Evolutionary conservation across 2,113 vertebrate species (phyloP), one percentile per base, ranked within the genome.

Genomic region (Cryptomyrus ogoouensis): DNA sequence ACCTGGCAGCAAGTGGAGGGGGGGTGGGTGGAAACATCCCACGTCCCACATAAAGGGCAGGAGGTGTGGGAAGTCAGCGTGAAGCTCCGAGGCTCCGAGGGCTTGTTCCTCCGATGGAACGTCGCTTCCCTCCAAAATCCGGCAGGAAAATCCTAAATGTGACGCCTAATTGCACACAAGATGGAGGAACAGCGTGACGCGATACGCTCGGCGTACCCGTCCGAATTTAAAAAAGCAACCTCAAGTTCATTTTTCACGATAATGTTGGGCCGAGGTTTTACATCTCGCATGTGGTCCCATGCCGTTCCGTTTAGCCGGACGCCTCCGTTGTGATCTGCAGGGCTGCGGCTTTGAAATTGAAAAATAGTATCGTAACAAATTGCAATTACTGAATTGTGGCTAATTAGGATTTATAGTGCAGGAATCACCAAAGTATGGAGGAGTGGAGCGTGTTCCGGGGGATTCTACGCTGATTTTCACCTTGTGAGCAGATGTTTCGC

Each of bases 341-440:
- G 74, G 31, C 35, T 8, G 74, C 35, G n/a, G 27, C 62, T 31
- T 70, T 70, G 62, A 70, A 70, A 70, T 19, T 80, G 74, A 80
- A 80, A 80, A 80, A 80, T 70, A 5, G 35, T 80, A 80, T 17
- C 15, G 74, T n/a, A 42, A 80, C 74, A 13, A 80, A 80, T 80
- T 19, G 74, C 74, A 80, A 80, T 80, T 80, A 80, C 35, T 19
- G 74, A 80, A 80, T 80, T 19, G 35, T 7, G 13, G 74, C 35
- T 80, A 80, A 80, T 80, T 80, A 80, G 74, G 74, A 80, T 80
- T 80, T 80, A 80, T 80, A 19, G 74, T 80, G 74, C 74, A 42
- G 74, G 35, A 42, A 7, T 42, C 42, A 5, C 74, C 74, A 2
- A 35, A 39, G 35, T 80, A 17, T 39, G 24, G 0, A 39, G 70